Conservation (phyloP, 2,113 vertebrate genomes). For the Sphyrna mokarran region DNA sequence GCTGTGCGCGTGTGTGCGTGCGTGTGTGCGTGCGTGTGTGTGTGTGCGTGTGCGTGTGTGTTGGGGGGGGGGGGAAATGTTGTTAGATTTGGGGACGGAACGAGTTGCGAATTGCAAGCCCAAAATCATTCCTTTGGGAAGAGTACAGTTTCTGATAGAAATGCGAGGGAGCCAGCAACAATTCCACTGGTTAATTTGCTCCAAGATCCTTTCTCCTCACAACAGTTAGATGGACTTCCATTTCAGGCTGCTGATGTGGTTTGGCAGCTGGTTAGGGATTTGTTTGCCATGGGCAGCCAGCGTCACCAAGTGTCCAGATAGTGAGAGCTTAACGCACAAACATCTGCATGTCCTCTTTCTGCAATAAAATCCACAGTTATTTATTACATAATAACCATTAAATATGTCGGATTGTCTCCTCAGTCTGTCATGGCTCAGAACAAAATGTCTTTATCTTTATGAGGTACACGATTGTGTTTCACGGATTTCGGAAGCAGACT, state of each 20-base stretch:
- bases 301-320: background rate
- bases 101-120: background rate
- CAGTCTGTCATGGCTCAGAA: background rate
- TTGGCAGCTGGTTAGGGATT: background rate
- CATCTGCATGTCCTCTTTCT: background rate
- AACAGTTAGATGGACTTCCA: too few species aligned
- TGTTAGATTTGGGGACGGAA: too few species aligned
- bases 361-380: background rate
- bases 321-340: background rate
- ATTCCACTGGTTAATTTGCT: background rate
- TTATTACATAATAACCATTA: background rate
- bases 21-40: too few species aligned
- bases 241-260: background rate
- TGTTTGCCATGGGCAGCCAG: background rate
- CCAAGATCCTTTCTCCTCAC: background rate
- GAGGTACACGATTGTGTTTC: background rate
- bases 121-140: background rate
- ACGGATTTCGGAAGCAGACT: background rate
- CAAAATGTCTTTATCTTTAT: background rate
- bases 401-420: background rate
- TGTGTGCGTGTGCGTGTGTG: too few species aligned
- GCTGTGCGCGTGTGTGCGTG: too few species aligned
- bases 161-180: background rate
- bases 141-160: background rate
- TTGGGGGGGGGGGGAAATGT: too few species aligned